phyloP scores from a whole-genome alignment of 2,888 invertebrate genomes.

The Bhutanitis thaidina region DNA sequence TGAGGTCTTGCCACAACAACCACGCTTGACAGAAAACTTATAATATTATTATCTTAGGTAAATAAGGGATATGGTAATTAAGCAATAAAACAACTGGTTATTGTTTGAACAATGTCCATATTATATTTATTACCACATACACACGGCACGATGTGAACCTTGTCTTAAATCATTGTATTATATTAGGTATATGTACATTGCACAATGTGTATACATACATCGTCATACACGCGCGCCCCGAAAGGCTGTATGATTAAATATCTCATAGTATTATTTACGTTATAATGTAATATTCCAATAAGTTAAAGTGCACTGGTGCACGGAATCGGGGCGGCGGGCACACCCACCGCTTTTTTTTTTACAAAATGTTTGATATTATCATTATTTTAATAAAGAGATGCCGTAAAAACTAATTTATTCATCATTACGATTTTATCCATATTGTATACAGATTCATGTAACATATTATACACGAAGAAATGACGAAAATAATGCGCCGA shows the following conservation, averaged over 20 bases:
- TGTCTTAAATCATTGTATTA: conserved; percentile 88
- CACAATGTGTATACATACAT: conserved; percentile 85
- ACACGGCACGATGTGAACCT: conserved; percentile 95
- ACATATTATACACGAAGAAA: conserved; percentile 82
- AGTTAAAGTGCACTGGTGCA: conserved; percentile 81
- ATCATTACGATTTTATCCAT: conserved; percentile 79
- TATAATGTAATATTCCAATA: conserved; percentile 80
- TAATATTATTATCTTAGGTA: no score
- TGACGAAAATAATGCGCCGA: conserved; percentile 77
- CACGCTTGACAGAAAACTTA: no score
- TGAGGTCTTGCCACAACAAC: no score
- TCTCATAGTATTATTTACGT: conserved; percentile 79
- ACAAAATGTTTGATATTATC: conserved; percentile 79
- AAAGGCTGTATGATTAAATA: conserved; percentile 80
- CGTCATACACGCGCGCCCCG: conserved; percentile 84
- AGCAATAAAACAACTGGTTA: conserved; percentile 75
- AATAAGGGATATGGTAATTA: conserved; percentile 28
- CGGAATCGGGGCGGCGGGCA: conserved; percentile 76
- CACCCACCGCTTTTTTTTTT: conserved; percentile 75
- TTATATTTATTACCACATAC: conserved; percentile 93
- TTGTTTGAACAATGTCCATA: conserved; percentile 93
- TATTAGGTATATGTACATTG: conserved; percentile 87
- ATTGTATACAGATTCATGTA: conserved; percentile 83
- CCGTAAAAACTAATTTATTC: conserved; percentile 79
- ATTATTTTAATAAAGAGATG: conserved; percentile 80